phyloP scores from a whole-genome alignment of 2,113 vertebrate genomes.

The Trematocara variabile region DNA sequence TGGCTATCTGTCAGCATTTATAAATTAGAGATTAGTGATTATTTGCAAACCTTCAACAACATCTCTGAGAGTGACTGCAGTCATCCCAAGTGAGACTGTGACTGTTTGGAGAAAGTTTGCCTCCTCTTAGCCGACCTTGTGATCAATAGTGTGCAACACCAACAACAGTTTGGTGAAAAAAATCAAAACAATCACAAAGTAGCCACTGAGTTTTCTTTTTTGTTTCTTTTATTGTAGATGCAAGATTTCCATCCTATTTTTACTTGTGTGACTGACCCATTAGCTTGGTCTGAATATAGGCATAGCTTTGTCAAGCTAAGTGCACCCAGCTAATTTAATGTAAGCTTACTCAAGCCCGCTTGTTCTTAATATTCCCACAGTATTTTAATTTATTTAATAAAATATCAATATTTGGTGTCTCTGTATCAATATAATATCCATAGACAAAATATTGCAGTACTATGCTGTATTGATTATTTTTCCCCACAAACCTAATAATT shows the following conservation, averaged over 20 bases:
- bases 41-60: neutral
- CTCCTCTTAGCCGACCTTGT: neutral
- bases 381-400: neutral
- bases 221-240: neutral
- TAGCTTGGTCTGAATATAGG: neutral
- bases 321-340: neutral
- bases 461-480: neutral
- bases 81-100: neutral
- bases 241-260: neutral
- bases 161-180: neutral
- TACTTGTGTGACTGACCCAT: neutral
- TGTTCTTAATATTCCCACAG: neutral
- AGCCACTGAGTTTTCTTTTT: neutral
- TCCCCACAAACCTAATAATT: neutral
- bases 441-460: neutral
- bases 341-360: neutral
- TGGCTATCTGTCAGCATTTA: neutral
- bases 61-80: neutral
- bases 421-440: neutral
- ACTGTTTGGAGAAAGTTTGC: neutral
- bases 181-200: neutral
- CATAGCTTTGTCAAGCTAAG: neutral
- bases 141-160: neutral
- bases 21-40: neutral
- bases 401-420: neutral